These are phyloP conservation scores for Siniperca chuatsi DNA, from an alignment of 2,113 vertebrate species.

Conservation along the genomic window DNA sequence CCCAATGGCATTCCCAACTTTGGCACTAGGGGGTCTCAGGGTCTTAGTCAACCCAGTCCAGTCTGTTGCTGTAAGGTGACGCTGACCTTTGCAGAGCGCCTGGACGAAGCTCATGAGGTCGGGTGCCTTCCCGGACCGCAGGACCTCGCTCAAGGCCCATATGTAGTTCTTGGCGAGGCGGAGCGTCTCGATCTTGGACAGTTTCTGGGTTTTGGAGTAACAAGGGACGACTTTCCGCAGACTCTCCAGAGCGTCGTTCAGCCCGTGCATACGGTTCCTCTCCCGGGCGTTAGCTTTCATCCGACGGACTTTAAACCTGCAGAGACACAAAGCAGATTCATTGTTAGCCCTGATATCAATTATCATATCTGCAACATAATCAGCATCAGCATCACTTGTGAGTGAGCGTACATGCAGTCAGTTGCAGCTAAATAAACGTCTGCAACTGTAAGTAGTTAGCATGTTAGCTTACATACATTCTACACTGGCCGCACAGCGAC, in stretches of 20 bases:
- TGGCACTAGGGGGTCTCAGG: too few relatives aligned
- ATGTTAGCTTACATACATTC: neutral
- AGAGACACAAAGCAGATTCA: neutral
- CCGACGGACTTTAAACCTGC: conserved; percentile 92
- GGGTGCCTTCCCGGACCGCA: conserved; percentile 95
- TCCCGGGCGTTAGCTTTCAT: conserved; percentile 98
- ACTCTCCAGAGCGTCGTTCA: conserved; percentile 97
- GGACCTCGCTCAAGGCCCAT: conserved; percentile 96
- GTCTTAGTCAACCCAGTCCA: neutral
- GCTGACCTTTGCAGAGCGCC: conserved; percentile 93
- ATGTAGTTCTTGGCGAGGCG: conserved; percentile 99
- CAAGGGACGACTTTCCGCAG: conserved; percentile 98
- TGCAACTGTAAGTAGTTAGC: neutral
- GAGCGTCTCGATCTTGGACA: conserved; percentile 98
- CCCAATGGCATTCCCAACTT: too few relatives aligned
- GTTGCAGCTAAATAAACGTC: neutral
- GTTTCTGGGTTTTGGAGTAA: conserved; percentile 98
- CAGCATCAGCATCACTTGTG: neutral
- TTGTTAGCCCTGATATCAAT: neutral
- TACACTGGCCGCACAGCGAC: neutral
- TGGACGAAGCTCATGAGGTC: conserved; percentile 97
- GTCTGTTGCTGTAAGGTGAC: neutral
- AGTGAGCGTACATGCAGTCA: neutral
- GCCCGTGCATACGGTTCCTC: conserved; percentile 97
- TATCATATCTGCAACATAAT: neutral